Percentiles rank a stretch among this genome's conserved stretches.
phyloP scores from a whole-genome alignment of 2,888 invertebrate species.

The Pandemis cinnamomeana region DNA sequence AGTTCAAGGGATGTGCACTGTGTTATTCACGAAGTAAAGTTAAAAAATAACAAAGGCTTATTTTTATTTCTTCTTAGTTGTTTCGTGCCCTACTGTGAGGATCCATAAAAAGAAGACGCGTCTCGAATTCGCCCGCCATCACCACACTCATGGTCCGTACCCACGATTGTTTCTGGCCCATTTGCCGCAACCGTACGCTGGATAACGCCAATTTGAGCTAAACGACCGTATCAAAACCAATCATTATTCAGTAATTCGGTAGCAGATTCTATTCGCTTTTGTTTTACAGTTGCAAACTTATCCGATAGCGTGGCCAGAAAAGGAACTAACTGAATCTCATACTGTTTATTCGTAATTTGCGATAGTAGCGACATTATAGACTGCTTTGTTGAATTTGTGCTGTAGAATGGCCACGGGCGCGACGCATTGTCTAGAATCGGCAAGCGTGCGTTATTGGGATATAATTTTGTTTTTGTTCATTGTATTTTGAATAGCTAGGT shows the following conservation, averaged over 20 bases:
- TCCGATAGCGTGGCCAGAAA: slow-evolving; percentile 14
- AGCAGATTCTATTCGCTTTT: slow-evolving; percentile 40
- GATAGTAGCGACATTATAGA: slow-evolving; percentile 23
- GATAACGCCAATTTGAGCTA: slow-evolving; percentile 57
- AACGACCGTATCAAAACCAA: slow-evolving; percentile 54
- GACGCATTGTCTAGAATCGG: slow-evolving; percentile 26
- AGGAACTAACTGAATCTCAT: not conserved
- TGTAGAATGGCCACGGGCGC: slow-evolving; percentile 16
- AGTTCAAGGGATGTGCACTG: too few species aligned
- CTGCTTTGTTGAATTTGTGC: slow-evolving; percentile 14
- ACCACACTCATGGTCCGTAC: slow-evolving; percentile 20
- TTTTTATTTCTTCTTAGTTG: not conserved
- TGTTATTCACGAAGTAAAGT: too few species aligned
- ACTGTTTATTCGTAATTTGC: not conserved
- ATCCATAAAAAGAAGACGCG: not conserved
- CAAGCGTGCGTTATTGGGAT: slow-evolving; percentile 13
- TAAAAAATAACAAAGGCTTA: too few species aligned
- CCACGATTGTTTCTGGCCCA: slow-evolving; percentile 50
- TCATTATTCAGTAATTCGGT: slow-evolving; percentile 41
- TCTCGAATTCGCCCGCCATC: slow-evolving; percentile 15
- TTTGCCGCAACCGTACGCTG: slow-evolving; percentile 52
- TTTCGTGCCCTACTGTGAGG: not conserved
- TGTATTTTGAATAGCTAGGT: slow-evolving; percentile 12
- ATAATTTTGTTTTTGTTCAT: slow-evolving; percentile 32
- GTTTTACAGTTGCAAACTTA: slow-evolving; percentile 29